phyloP scores from a whole-genome alignment of 2,888 invertebrate genomes.

The Nezara viridula region DNA sequence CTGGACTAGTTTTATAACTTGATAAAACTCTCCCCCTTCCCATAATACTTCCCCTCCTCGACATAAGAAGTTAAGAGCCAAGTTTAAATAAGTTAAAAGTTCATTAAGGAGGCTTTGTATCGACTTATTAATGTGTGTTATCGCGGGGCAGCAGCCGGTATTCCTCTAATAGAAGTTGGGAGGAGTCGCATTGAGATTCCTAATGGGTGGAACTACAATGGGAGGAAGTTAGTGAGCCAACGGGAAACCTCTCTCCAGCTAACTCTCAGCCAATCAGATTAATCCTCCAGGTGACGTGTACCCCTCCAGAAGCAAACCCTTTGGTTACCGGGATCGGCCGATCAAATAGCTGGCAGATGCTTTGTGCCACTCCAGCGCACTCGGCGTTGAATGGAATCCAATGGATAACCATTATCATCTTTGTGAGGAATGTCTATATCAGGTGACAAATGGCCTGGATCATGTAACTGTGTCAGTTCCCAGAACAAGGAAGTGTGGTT shows the following conservation, averaged over 20 bases:
- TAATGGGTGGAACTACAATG: conserved; percentile 25
- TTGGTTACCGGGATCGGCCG: neutral
- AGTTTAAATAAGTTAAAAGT: conserved; percentile 22
- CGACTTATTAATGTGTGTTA: conserved; percentile 26
- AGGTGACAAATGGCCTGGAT: neutral
- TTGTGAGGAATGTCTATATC: neutral
- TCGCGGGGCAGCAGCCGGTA: neutral
- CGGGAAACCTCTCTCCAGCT: neutral
- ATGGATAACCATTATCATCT: neutral
- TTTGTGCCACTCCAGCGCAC: neutral
- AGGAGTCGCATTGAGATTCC: conserved; percentile 4
- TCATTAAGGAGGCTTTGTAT: conserved; percentile 6
- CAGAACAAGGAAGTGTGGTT: neutral
- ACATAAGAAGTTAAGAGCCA: neutral
- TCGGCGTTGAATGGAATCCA: neutral
- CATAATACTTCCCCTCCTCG: too few relatives aligned
- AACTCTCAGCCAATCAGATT: conserved; percentile 36
- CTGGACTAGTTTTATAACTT: neutral
- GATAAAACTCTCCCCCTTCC: neutral
- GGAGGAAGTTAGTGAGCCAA: neutral
- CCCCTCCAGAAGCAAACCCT: neutral
- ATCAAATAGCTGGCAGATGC: neutral
- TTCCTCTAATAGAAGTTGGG: conserved; percentile 6
- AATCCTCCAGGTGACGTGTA: conserved; percentile 14
- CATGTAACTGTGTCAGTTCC: neutral